Conservation (phyloP, 1,140 invertebrate genomes). For the Elysia chlorotica region DNA sequence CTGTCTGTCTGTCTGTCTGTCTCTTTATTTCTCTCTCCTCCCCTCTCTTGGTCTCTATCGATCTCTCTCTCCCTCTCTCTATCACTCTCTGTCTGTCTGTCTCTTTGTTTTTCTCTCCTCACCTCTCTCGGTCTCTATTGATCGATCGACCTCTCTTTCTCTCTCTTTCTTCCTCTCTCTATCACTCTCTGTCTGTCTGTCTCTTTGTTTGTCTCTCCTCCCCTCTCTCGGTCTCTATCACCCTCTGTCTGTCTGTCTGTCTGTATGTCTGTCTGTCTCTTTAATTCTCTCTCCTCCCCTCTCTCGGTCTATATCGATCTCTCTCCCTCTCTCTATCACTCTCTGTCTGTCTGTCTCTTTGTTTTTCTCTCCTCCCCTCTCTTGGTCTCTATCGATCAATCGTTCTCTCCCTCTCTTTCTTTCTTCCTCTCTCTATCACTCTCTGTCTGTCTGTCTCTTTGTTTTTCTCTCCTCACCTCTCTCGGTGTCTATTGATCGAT, state of each 20-base stretch:
- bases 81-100: neutral
- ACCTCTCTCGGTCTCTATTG: too few species aligned
- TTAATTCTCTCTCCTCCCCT: neutral
- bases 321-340: neutral
- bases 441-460: neutral
- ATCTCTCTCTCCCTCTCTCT: neutral
- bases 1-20: neutral
- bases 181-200: neutral
- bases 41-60: too few species aligned
- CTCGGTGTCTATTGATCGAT: too few species aligned
- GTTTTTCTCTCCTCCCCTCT: constrained; percentile 4
- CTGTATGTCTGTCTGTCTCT: neutral
- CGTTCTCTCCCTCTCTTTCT: constrained; percentile 12
- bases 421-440: constrained; percentile 7
- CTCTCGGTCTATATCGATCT: neutral
- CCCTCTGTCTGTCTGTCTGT: neutral
- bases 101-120: too few species aligned
- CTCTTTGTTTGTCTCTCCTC: neutral
- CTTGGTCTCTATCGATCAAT: constrained; percentile 4
- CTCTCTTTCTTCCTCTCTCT: neutral
- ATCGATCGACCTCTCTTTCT: too few species aligned
- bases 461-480: too few species aligned
- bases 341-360: neutral
- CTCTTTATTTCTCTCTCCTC: neutral
- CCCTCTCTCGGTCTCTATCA: neutral